Evolutionary conservation across 2,113 vertebrate species (phyloP).

Genomic region (Bos indicus): DNA sequence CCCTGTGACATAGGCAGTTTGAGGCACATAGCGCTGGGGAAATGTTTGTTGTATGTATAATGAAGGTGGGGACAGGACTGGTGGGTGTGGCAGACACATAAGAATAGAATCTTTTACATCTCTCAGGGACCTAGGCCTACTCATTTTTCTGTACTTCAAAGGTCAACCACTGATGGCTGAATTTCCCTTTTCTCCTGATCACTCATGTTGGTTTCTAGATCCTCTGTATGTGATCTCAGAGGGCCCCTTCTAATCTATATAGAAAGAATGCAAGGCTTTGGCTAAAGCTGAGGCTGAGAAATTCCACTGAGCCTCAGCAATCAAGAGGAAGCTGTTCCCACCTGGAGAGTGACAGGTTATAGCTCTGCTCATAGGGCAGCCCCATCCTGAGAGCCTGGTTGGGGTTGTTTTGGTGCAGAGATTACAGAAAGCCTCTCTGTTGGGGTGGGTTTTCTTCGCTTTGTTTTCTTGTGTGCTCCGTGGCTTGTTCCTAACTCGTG

Average conservation of each 20-base stretch:
- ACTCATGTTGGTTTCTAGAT: neutral
- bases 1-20: neutral
- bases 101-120: neutral
- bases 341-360: neutral
- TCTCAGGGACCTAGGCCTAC: neutral
- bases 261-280: slow-evolving; percentile 3
- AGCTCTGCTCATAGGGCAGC: neutral
- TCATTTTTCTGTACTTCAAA: neutral
- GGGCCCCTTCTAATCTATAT: neutral
- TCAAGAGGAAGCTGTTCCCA: slow-evolving; percentile 31
- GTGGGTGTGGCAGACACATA: neutral
- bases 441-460: slow-evolving; percentile 50
- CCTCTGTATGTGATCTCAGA: neutral
- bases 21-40: neutral
- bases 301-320: slow-evolving; percentile 20
- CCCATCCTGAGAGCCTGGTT: neutral
- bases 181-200: neutral
- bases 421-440: slow-evolving; percentile 51
- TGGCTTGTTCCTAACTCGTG: slow-evolving; percentile 45
- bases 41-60: no score
- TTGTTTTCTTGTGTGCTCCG: slow-evolving; percentile 68
- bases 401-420: neutral
- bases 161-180: neutral
- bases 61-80: neutral
- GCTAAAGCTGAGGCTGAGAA: neutral